phyloP scores from a whole-genome alignment of 2,888 invertebrate genomes.

The Fabriciana adippe region DNA sequence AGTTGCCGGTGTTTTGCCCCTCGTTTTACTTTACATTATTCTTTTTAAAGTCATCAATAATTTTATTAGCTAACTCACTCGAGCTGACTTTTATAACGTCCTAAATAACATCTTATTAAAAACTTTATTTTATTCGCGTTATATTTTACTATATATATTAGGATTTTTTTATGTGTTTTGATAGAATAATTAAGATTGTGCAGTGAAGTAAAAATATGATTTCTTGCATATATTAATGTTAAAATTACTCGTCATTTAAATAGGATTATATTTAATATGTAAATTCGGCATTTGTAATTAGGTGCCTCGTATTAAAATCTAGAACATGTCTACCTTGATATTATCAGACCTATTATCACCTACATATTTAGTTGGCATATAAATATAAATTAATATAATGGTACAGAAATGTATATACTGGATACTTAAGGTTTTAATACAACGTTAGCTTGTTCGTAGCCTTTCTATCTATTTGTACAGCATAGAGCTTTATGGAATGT shows the following conservation, averaged over 20 bases:
- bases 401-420: too few species aligned
- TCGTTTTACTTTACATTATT: too few species aligned
- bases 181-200: conserved; percentile 1
- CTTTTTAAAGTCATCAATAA: too few species aligned
- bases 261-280: conserved; percentile 31
- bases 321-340: conserved; percentile 34
- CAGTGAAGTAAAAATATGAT: not conserved
- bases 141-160: conserved; percentile 4
- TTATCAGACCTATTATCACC: conserved; percentile 24
- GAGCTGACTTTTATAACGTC: too few species aligned
- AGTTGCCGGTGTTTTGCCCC: too few species aligned
- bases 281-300: conserved; percentile 33
- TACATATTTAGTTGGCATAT: conserved; percentile 3
- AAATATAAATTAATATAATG: too few species aligned
- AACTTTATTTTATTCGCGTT: not conserved
- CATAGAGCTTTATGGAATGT: too few species aligned
- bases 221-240: not conserved
- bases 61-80: too few species aligned
- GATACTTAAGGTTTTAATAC: too few species aligned
- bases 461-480: too few species aligned
- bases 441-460: too few species aligned
- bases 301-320: conserved; percentile 27
- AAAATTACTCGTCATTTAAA: conserved; percentile 25
- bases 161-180: not conserved
- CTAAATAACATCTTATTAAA: not conserved